Evolutionary conservation across 2,797 vertebrate genomes (phyloP), one percentile per base, ranked within the genome.

Genomic region (Brotula barbata): DNA sequence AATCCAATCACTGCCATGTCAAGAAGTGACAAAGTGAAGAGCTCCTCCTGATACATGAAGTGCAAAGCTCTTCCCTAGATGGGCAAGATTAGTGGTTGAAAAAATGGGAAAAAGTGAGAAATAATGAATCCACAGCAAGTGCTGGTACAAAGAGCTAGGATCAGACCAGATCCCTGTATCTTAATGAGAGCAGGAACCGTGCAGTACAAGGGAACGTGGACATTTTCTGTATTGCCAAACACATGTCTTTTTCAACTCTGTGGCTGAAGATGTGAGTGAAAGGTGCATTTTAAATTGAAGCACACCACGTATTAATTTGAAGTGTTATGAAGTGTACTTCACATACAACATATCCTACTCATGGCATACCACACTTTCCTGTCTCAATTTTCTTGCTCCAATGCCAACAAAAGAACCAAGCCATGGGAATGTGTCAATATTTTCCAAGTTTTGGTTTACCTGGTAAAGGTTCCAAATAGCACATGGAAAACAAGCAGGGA

Each of bases 51-150:
- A 77, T 50, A 49, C 39, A 43, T 13, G 1, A 58, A n/a, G 44
- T n/a, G 44, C 58, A 66, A 68, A 62, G 53, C 45, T 64, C 49
- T 44, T 68, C 58, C 59, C 7, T 7, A 42, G 55, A 44, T 51
- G 55, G 44, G 66, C 22, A 44, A 63, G 62, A 68, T 73, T 68
- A 80, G 68, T 71, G 66, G 71, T 45, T 70, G 59, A 71, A 73
- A 52, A 79, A 69, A 59, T 58, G 51, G 66, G 56, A 7, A 51
- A 70, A 74, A 59, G 41, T 28, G 51, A 66, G 54, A 69, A 69
- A 74, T 67, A 77, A 64, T 49, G 39, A 66, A 68, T 58, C 37
- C 9, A 15, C 4, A n/a, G 71, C 71, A 75, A 68, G 73, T 71
- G 64, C 65, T 60, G 55, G 60, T 49, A 53, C 14, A 25, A 42